Evolutionary conservation across 2,797 vertebrate species (phyloP), one percentile per base, ranked within the genome.

Genomic region (Cyprinella venusta): DNA sequence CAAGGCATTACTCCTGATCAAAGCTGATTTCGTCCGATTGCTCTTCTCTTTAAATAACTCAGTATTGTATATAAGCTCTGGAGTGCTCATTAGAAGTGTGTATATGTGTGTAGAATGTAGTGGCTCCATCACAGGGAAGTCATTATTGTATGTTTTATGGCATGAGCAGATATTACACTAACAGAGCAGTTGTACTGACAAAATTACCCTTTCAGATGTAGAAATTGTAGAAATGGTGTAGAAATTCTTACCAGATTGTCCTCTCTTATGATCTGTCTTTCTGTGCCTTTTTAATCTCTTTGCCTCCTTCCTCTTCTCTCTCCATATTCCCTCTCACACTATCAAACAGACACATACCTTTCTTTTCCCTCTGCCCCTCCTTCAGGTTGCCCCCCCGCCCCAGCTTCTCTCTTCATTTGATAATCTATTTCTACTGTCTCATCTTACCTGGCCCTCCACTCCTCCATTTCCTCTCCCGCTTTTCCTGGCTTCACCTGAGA

Each of bases 241-340:
- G 59, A 30, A 68, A 76, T 83, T 88, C 91, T 92, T 92, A 94
- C 93, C 90, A 63, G 80, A 72, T 65, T 42, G 21, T 76, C 10
- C 33, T 72, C 52, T 77, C 79, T 88, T 77, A 84, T 82, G 88
- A 63, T 65, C 86, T 89, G 63, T 78, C 86, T 80, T 88, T 70
- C 70, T 52, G 76, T 88, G 5, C 86, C 86, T 40, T 63, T 84
- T 86, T 76, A 54, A 54, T 85, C 85, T 84, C 79, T 54, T 72
- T 75, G 19, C 45, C 84, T 87, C 88, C 38, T 85, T 88, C 68
- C 83, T 77, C 82, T 74, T 15, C 61, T 85, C 61, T 19, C 38
- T 79, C 19, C 12, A 21, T 38, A 79, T 52, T 79, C 45, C 45
- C 72, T 76, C 72, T 59, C 16, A 36, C 30, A 68, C 30, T 67